phyloP scores from a whole-genome alignment of 1,140 invertebrate species.

The Drosophila kohkoa region DNA sequence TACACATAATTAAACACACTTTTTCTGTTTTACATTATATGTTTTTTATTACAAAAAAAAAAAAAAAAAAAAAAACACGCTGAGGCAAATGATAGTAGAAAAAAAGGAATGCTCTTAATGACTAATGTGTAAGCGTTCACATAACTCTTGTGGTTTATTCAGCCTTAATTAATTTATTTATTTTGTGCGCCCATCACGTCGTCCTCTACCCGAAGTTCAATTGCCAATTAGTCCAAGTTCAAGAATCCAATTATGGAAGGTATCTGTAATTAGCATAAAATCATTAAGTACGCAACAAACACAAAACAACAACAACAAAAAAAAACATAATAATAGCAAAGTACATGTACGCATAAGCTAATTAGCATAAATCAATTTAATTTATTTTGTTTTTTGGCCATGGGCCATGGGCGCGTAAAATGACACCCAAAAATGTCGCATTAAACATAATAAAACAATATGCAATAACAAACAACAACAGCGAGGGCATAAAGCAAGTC shows the following conservation, averaged over 20 bases:
- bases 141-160: constrained; percentile 34
- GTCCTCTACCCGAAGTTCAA: constrained; percentile 15
- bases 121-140: constrained; percentile 9
- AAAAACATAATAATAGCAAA: constrained; percentile 30
- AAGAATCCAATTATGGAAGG: constrained; percentile 79
- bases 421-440: constrained; percentile 30
- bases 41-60: neutral
- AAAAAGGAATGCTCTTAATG: constrained; percentile 5
- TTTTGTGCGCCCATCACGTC: constrained; percentile 12
- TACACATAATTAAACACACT: too few relatives aligned
- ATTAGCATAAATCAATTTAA: constrained; percentile 76
- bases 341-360: constrained; percentile 35
- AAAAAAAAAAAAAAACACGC: neutral
- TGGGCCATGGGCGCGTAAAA: constrained; percentile 11
- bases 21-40: neutral
- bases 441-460: constrained; percentile 21
- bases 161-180: constrained; percentile 50
- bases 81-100: neutral
- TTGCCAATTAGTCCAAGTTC: constrained; percentile 72
- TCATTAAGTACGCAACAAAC: constrained; percentile 25
- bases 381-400: constrained; percentile 46
- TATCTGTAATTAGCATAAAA: constrained; percentile 68
- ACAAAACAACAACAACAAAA: constrained; percentile 3
- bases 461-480: neutral
- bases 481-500: neutral